phyloP scores from a whole-genome alignment of 92 coral and sea anemone species.

The Actinernus sp. region DNA sequence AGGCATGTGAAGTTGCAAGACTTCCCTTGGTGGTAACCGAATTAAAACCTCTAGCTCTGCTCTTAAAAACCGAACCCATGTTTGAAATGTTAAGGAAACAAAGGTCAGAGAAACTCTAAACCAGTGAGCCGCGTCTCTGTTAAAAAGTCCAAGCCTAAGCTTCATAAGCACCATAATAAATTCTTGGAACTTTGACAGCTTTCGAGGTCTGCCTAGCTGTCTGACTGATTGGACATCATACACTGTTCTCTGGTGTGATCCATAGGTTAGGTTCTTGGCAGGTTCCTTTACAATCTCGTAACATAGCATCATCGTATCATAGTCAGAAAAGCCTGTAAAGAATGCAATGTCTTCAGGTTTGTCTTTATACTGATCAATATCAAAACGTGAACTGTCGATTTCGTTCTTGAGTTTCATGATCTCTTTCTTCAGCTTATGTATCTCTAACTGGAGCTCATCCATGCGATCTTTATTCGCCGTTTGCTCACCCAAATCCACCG shows the following conservation, averaged over 20 bases:
- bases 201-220: constrained; percentile 47
- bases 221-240: neutral
- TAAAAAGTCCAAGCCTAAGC: constrained; percentile 56
- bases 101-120: constrained; percentile 36
- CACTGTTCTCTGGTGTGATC: constrained; percentile 16
- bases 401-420: constrained; percentile 3
- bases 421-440: constrained; percentile 19
- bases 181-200: constrained; percentile 42
- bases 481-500: too few species aligned
- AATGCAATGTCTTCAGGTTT: constrained; percentile 51
- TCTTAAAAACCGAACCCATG: constrained; percentile 62
- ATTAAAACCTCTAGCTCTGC: constrained; percentile 50
- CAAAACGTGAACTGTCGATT: constrained; percentile 41
- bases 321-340: constrained; percentile 61
- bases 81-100: constrained; percentile 31
- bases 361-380: constrained; percentile 40
- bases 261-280: constrained; percentile 53
- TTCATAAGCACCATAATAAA: constrained; percentile 52
- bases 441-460: too few species aligned
- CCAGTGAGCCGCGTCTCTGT: constrained; percentile 45
- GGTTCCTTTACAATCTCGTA: constrained; percentile 43
- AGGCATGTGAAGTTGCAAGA: constrained; percentile 55
- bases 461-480: too few species aligned
- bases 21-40: constrained; percentile 60
- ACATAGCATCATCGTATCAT: constrained; percentile 58